A percentile compares a stretch with the other conserved stretches of the same genome.
These are phyloP conservation scores for Heterohyrax brucei DNA, from an alignment of 2,797 vertebrate genomes.

Conservation along the genomic window DNA sequence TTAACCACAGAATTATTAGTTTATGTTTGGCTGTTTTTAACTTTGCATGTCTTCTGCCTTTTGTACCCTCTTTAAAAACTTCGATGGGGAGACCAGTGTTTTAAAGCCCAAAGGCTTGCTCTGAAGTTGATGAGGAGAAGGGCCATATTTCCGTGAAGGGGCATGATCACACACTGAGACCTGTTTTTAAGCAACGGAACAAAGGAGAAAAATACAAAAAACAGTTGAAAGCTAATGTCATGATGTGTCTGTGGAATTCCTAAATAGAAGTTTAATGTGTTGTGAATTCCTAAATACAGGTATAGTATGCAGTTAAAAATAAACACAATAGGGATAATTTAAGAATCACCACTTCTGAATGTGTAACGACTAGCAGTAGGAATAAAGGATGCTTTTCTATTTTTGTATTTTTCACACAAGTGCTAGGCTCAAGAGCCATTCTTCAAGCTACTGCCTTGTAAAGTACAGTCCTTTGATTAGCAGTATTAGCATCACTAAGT, in stretches of 20 bases:
- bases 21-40: not conserved
- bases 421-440: not conserved
- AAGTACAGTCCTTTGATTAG: too few relatives aligned
- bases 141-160: not conserved
- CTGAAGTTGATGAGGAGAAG: not conserved
- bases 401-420: constrained; percentile 12
- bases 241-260: not conserved
- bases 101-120: not conserved
- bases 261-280: not conserved
- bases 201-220: not conserved
- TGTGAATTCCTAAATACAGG: not conserved
- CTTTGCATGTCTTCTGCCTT: not conserved
- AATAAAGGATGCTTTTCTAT: not conserved
- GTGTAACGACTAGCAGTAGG: not conserved
- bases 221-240: not conserved
- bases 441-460: not conserved
- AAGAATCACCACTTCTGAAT: not conserved
- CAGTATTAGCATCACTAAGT: not conserved
- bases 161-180: not conserved
- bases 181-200: not conserved
- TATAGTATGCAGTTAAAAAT: not conserved
- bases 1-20: not conserved
- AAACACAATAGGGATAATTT: not conserved
- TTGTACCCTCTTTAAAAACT: not conserved
- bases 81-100: too few relatives aligned